Evolutionary conservation across 2,888 invertebrate genomes (phyloP).

Genomic region (Steinernema carpocapsae): DNA sequence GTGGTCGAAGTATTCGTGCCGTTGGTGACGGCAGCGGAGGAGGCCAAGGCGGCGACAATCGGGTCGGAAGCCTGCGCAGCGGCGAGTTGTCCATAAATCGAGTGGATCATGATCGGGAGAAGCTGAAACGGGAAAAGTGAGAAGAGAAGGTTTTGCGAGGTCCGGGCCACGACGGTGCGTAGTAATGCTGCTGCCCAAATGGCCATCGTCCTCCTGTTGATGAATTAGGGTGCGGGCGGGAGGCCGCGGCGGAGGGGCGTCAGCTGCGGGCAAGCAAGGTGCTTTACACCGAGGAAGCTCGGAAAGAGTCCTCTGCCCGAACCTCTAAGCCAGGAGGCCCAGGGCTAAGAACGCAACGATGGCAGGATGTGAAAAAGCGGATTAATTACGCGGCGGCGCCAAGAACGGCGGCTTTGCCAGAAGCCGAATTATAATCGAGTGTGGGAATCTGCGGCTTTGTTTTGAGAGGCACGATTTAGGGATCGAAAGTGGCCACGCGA

Average conservation of each 20-base stretch:
- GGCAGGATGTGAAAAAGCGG: slow-evolving; percentile 19
- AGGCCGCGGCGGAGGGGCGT: slow-evolving; percentile 21
- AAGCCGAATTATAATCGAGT: slow-evolving; percentile 19
- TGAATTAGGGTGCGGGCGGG: slow-evolving; percentile 34
- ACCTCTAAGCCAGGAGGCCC: no score
- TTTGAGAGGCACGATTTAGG: slow-evolving; percentile 1
- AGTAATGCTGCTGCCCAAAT: slow-evolving; percentile 23
- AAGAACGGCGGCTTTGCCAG: slow-evolving; percentile 7
- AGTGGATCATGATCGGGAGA: slow-evolving; percentile 35
- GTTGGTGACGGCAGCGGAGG: slow-evolving; percentile 33
- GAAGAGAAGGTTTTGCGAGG: neutral
- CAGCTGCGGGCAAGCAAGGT: slow-evolving; percentile 19
- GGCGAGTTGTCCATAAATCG: slow-evolving; percentile 39
- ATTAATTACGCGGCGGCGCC: slow-evolving; percentile 21
- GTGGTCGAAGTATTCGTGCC: slow-evolving; percentile 34
- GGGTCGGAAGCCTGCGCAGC: slow-evolving; percentile 21
- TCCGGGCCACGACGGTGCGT: neutral
- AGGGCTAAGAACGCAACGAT: slow-evolving; percentile 6
- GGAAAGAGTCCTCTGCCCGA: neutral
- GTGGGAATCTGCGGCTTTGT: slow-evolving; percentile 35
- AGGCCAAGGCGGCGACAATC: slow-evolving; percentile 25
- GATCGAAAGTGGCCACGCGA: slow-evolving; percentile 18
- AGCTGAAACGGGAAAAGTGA: slow-evolving; percentile 12
- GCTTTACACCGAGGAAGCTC: slow-evolving; percentile 28
- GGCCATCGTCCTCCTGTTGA: slow-evolving; percentile 29